Evolutionary conservation across 2,797 vertebrate genomes (phyloP).

Genomic region (Glossophaga mutica): DNA sequence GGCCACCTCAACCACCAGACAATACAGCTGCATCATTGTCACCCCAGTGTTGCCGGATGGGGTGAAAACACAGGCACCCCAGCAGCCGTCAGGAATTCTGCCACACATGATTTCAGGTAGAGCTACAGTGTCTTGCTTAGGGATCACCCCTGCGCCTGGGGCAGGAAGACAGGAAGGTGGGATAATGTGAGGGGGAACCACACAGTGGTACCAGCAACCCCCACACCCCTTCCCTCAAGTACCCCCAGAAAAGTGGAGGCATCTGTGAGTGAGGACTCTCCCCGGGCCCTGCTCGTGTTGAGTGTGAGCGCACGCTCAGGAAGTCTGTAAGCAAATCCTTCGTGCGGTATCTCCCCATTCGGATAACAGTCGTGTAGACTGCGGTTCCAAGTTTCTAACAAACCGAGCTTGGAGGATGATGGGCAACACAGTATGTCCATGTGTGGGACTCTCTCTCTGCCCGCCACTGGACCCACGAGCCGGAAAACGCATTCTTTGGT

Average conservation of each 20-base stretch:
- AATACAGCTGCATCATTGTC: neutral
- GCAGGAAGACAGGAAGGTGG: neutral
- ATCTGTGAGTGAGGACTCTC: neutral
- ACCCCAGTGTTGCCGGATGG: neutral
- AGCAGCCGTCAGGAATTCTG: neutral
- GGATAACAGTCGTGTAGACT: neutral
- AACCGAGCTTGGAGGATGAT: neutral
- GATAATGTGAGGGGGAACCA: neutral
- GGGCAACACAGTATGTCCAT: neutral
- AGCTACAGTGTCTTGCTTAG: neutral
- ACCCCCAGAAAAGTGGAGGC: neutral
- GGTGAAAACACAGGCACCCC: too few relatives aligned
- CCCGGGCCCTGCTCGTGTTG: too few relatives aligned
- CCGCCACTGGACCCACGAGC: too few relatives aligned
- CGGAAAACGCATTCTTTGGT: neutral
- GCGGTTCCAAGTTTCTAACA: too few relatives aligned
- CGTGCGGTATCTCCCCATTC: too few relatives aligned
- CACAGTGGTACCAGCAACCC: neutral
- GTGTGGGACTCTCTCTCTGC: neutral
- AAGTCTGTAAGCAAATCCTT: neutral
- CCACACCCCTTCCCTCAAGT: neutral
- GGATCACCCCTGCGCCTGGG: neutral
- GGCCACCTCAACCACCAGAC: neutral
- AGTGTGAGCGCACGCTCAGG: neutral
- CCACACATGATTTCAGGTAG: neutral